These are phyloP conservation scores for Neodiprion virginianus DNA, from an alignment of 1,140 invertebrate species.

Conservation along the genomic window DNA sequence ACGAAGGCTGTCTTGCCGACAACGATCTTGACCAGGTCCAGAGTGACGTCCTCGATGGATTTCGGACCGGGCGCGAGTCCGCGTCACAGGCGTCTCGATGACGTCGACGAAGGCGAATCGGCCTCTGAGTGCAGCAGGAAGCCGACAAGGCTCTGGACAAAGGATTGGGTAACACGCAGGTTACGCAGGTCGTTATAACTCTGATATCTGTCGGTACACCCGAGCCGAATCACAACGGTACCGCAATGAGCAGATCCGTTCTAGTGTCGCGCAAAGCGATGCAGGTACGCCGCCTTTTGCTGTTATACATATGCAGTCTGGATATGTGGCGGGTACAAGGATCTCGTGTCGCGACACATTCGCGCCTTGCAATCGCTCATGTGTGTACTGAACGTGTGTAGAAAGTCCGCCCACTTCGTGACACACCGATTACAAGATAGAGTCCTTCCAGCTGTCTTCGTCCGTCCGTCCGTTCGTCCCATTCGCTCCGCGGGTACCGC, in stretches of 20 bases:
- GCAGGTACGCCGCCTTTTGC: neutral
- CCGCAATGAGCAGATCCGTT: neutral
- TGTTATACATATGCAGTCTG: neutral
- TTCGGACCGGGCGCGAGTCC: too few species aligned
- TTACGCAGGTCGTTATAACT: slow-evolving; percentile 1
- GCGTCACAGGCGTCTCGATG: too few species aligned
- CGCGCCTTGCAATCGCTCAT: neutral
- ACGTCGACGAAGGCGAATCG: too few species aligned
- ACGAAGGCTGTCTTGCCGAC: too few species aligned
- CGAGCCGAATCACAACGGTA: slow-evolving; percentile 4
- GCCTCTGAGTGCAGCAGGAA: neutral
- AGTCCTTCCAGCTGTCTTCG: slow-evolving; percentile 19
- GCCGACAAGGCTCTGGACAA: neutral
- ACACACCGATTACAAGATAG: slow-evolving; percentile 40
- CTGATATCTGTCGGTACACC: neutral
- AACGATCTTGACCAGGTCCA: too few species aligned
- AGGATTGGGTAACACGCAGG: neutral
- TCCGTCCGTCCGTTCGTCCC: neutral
- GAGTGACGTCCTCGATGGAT: too few species aligned
- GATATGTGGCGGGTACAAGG: neutral
- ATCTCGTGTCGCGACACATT: neutral
- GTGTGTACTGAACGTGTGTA: slow-evolving; percentile 26
- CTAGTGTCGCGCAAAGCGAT: neutral
- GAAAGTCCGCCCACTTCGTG: slow-evolving; percentile 48
- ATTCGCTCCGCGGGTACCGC: neutral